Percentiles rank a stretch among this genome's conserved stretches.
phyloP scores from a whole-genome alignment of 2,113 vertebrate species.

The Odocoileus hemionus region DNA sequence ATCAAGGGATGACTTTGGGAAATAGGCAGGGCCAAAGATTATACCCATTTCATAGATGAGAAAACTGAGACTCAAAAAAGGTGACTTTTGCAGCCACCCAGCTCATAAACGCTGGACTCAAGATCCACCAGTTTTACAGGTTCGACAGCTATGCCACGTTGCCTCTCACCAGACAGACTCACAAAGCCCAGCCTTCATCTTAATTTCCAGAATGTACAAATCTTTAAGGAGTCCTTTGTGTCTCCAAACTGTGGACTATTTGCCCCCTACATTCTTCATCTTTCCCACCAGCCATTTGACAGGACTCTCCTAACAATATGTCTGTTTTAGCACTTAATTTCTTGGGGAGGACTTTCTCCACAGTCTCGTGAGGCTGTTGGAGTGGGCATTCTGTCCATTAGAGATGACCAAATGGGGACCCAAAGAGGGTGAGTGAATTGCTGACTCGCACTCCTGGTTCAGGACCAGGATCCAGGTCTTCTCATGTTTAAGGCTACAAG shows the following conservation, averaged over 20 bases:
- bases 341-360: background rate
- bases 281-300: background rate
- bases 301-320: background rate
- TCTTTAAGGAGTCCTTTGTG: background rate
- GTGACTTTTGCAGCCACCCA: background rate
- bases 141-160: background rate
- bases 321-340: background rate
- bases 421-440: background rate
- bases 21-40: background rate
- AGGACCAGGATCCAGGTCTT: background rate
- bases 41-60: background rate
- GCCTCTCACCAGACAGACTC: background rate
- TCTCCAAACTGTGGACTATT: background rate
- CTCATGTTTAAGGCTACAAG: background rate
- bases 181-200: background rate
- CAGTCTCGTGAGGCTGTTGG: background rate
- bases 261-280: background rate
- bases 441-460: background rate
- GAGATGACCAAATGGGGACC: background rate
- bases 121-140: background rate
- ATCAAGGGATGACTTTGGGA: background rate
- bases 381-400: background rate
- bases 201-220: background rate
- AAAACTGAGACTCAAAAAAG: background rate
- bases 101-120: background rate